Base-by-base conservation (phyloP, 1,140 invertebrate species). In the Ceratina japonica region DNA sequence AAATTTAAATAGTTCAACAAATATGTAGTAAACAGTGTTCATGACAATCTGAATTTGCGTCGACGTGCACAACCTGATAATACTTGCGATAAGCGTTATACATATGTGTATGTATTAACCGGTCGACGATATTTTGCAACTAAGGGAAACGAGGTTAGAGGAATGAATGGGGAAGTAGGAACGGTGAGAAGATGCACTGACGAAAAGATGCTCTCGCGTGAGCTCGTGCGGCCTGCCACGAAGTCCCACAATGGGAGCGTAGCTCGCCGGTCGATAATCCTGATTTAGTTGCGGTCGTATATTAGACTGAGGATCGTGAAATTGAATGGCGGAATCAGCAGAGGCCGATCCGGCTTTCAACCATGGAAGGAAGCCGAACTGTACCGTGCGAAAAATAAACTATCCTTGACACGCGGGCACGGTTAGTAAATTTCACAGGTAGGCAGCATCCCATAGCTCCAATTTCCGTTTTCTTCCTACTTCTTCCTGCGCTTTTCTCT, bases 311-410 rank as follows among this genome's bases (percentile, higher is more conserved):
- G 78, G 88, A 86, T 89, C 84, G 87, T 87, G 86, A 87, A 89
- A 89, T 89, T 89, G 87, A 89, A 89, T 88, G 87, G 87, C 79
- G 77, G 83, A 89, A 87, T 89, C 86, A 88, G 80, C 73, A 61
- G 79, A 80, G 68, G 64, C 54, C 80, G 71, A 63, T 37, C 31
- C 63, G 27, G 78, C 73, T 80, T 78, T 74, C 75, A 79, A 69
- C 75, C 59, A 44, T 7, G 37, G 51, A 61, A 73, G 59, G 65
- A 37, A 73, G 71, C 62, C 44, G 64, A 22, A 71, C 56, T 74
- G 37, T 71, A 78, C 63, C 74, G 65, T 73, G 80, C 65, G 84
- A 87, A 86, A 87, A 88, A 87, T 87, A 88, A 86, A 82, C 84
- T 86, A 59, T 58, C 62, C 22, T 22, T 59, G 68, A 37, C 68